Evolutionary conservation across 2,113 vertebrate genomes (phyloP), one percentile per base, ranked within the genome.

Genomic region (Scalopus aquaticus): DNA sequence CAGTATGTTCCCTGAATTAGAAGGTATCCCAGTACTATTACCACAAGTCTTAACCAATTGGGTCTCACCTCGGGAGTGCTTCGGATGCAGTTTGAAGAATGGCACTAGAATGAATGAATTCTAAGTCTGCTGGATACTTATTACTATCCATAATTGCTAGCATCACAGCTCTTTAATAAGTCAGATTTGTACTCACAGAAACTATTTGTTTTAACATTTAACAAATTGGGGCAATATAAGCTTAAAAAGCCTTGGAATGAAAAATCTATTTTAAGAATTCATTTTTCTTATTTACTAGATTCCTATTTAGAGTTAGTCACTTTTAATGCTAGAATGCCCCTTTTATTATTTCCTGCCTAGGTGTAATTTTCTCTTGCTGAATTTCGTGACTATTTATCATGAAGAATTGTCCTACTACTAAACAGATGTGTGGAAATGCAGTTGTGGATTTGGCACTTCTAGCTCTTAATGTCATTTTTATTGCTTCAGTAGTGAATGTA

Each of bases 401-500:
- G 9, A 69, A 77, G 35, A 65, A 32, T 35, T 79, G 11, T 44
- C 54, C 46, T 92, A 70, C 78, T 80, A n/a, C 64, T 95, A 85
- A 35, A 26, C 22, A 42, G 16, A 72, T 7, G 0, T 42, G 30
- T 62, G 37, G 16, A 9, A 72, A 84, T 1, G 0, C 13, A 80
- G 15, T 69, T 96, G 46, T 0, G 0, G 82, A 83, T 60, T 82
- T 91, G 49, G 8, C 1, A 67, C 19, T 72, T 84, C 6, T 6
- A 44, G 32, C 69, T 69, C n/a, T 37, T 69, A 81, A 73, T 60
- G 42, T 46, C 39, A 17, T 91, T 97, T 84, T 90, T 70, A 60
- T 26, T 77, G 20, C 42, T 74, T 93, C n/a, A 60, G 39, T 3
- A 86, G 76, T 93, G 87, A 84, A 37, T 74, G 62, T 4, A 32